These are phyloP conservation scores for Smutsia temminckii DNA, from an alignment of 2,797 vertebrate genomes.

Conservation along the genomic window DNA sequence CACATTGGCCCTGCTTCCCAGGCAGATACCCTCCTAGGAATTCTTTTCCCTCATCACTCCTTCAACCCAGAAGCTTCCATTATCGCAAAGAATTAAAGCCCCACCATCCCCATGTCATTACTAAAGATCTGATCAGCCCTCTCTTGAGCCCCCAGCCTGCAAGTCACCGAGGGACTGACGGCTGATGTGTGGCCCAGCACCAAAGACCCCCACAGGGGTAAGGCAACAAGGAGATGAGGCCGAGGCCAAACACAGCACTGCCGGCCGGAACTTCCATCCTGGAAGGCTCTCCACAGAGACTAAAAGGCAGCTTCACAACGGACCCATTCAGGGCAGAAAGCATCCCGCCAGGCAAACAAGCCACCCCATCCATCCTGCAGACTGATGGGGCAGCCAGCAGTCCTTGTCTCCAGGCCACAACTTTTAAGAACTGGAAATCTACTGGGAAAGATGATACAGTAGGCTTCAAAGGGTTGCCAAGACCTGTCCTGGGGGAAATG, in stretches of 20 bases:
- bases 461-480: not conserved
- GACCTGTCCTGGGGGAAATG: not conserved
- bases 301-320: not conserved
- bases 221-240: not conserved
- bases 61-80: not conserved
- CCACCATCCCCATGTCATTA: not conserved
- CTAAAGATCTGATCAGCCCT: not conserved
- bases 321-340: not conserved
- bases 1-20: not conserved
- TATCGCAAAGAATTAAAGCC: not conserved
- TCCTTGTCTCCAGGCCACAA: not conserved
- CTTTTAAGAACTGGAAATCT: not conserved
- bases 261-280: not conserved
- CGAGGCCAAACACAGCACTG: not conserved
- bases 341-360: not conserved
- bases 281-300: not conserved
- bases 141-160: too few species aligned
- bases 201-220: not conserved
- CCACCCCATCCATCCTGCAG: not conserved
- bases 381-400: not conserved
- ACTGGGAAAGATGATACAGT: not conserved
- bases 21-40: not conserved
- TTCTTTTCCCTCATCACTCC: not conserved
- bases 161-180: not conserved
- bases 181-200: not conserved